Conservation (phyloP, 2,113 vertebrate genomes). For the Diadophis punctatus region DNA sequence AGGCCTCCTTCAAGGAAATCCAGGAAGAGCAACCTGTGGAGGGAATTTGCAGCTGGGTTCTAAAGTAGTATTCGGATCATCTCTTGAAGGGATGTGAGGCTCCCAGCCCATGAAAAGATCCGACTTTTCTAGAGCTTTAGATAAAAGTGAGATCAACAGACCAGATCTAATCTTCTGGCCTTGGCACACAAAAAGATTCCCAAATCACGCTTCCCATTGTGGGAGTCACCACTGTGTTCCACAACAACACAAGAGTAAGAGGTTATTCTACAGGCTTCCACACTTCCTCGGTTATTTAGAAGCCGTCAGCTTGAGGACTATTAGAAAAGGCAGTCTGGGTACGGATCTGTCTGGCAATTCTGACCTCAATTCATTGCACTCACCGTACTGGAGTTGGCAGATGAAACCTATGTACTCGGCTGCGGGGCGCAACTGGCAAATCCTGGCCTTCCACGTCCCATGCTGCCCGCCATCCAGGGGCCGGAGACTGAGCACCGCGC, state of each 20-base stretch:
- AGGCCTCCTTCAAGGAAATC: not conserved
- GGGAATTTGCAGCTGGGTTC: not conserved
- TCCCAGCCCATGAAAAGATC: not conserved
- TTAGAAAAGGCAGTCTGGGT: not conserved
- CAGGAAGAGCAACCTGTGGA: not conserved
- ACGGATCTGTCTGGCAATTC: not conserved
- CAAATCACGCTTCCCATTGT: not conserved
- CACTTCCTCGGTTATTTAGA: not conserved
- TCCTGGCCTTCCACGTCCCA: not conserved
- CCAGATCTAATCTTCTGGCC: not conserved
- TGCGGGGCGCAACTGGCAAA: not conserved
- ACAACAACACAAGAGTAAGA: not conserved
- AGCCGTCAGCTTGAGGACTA: not conserved
- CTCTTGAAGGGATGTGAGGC: not conserved
- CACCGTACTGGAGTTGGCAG: slow-evolving; percentile 19
- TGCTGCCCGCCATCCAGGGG: not conserved
- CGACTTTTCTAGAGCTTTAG: not conserved
- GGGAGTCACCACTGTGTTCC: not conserved
- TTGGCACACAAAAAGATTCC: not conserved
- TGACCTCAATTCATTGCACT: not conserved
- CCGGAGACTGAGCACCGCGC: not conserved
- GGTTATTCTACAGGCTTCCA: not conserved
- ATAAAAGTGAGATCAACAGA: not conserved
- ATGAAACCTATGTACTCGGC: slow-evolving; percentile 1
- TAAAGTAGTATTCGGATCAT: too few species aligned